These are phyloP conservation scores for Xylocampa areola DNA, from an alignment of 2,888 invertebrate species.

Conservation along the genomic window DNA sequence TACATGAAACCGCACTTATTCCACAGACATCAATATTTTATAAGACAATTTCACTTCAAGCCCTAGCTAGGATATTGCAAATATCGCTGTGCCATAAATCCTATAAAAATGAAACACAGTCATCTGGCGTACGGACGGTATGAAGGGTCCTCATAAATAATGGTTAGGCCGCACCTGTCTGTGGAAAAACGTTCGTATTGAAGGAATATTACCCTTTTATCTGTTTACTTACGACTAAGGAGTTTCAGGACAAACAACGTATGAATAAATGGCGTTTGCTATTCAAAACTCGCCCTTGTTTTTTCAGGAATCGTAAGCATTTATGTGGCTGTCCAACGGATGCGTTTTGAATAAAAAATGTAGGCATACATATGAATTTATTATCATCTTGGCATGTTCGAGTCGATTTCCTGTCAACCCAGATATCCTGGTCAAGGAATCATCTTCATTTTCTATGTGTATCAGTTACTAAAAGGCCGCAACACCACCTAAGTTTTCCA, in stretches of 20 bases:
- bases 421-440: too few species aligned
- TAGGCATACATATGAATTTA: too few species aligned
- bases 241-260: constrained; percentile 35
- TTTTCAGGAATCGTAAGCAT: constrained; percentile 7
- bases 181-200: constrained; percentile 59
- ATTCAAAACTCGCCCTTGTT: constrained; percentile 33
- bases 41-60: constrained; percentile 29
- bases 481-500: too few species aligned
- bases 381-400: too few species aligned
- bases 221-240: constrained; percentile 54
- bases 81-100: constrained; percentile 66
- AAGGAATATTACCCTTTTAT: constrained; percentile 61
- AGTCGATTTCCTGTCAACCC: too few species aligned
- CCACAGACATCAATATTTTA: constrained; percentile 18
- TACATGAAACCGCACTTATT: constrained; percentile 17
- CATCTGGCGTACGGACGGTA: constrained; percentile 57
- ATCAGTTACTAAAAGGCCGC: too few species aligned
- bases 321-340: background rate
- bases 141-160: constrained; percentile 76
- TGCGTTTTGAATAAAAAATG: too few species aligned
- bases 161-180: constrained; percentile 75
- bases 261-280: constrained; percentile 10
- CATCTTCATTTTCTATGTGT: too few species aligned
- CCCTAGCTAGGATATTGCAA: constrained; percentile 49
- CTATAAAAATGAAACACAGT: constrained; percentile 72